Conservation (phyloP, 92 coral and sea anemone genomes). For the Muricea muricata region DNA sequence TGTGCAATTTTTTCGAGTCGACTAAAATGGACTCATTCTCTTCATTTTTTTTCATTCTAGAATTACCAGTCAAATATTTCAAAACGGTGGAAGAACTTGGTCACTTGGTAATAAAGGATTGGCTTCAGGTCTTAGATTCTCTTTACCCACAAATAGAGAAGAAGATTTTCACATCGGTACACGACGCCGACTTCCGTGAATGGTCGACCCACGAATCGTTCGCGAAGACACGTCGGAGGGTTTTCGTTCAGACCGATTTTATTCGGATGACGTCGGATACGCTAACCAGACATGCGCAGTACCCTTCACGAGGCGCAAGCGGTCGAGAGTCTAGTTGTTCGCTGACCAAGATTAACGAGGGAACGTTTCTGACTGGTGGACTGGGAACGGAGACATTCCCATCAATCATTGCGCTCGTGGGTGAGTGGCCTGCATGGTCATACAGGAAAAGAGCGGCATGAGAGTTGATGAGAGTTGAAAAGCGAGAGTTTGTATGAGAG, state of each 20-base stretch:
- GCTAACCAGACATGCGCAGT: slow-evolving; percentile 78
- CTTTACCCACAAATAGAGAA: slow-evolving; percentile 80
- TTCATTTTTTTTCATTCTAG: slow-evolving; percentile 53
- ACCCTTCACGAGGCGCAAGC: not conserved
- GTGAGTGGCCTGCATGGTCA: too few species aligned
- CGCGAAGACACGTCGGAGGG: slow-evolving; percentile 71
- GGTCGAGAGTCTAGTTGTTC: slow-evolving; percentile 56
- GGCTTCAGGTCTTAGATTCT: slow-evolving; percentile 72
- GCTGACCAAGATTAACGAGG: slow-evolving; percentile 70
- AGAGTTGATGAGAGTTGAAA: too few species aligned
- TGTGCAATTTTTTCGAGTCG: not conserved
- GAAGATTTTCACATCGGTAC: slow-evolving; percentile 63
- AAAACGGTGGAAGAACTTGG: slow-evolving; percentile 88
- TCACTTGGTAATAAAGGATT: slow-evolving; percentile 77
- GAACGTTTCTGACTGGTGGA: slow-evolving; percentile 90
- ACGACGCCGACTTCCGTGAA: slow-evolving; percentile 74
- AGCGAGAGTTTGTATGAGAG: too few species aligned
- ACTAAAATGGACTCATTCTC: too few species aligned
- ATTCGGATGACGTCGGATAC: slow-evolving; percentile 81
- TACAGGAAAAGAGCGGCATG: too few species aligned
- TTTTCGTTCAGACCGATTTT: slow-evolving; percentile 74
- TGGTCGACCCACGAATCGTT: slow-evolving; percentile 93
- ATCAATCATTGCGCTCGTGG: slow-evolving; percentile 80
- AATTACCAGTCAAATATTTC: slow-evolving; percentile 87
- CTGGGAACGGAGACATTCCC: slow-evolving; percentile 81